Evolutionary conservation across 64 coral and sea anemone species (phyloP).

Genomic region (Acropora tenuis): DNA sequence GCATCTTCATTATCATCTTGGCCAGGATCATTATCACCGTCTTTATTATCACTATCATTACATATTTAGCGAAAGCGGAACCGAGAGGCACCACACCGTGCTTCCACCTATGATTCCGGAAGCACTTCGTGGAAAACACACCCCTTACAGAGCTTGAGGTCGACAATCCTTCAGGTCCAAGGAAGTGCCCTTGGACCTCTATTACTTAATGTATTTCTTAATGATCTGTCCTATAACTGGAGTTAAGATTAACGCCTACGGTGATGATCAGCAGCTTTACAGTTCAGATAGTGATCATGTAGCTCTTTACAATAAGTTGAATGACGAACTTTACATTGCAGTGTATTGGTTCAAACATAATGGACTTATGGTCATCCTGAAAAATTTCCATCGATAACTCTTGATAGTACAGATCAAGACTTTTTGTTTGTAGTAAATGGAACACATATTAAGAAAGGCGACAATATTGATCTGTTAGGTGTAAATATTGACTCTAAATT

Average conservation of each 20-base stretch:
- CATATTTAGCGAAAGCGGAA: too few species aligned
- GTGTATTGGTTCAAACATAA: conserved; percentile 6
- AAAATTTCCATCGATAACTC: neutral
- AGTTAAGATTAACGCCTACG: neutral
- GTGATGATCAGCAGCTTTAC: neutral
- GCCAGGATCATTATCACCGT: too few species aligned
- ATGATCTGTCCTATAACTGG: conserved; percentile 3
- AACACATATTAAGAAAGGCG: neutral
- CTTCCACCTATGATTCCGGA: too few species aligned
- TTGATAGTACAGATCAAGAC: neutral
- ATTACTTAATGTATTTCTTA: conserved; percentile 11
- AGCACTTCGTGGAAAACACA: too few species aligned
- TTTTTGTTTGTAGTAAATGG: neutral
- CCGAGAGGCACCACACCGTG: too few species aligned
- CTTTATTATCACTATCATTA: too few species aligned
- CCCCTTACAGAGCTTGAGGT: too few species aligned
- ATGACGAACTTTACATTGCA: neutral
- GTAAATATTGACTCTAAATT: neutral
- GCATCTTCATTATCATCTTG: too few species aligned
- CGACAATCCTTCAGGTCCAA: neutral
- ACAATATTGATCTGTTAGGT: conserved; percentile 3
- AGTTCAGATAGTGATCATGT: neutral
- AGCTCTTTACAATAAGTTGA: neutral
- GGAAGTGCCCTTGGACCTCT: neutral
- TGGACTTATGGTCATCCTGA: neutral